Conservation (phyloP, 2,888 invertebrate species). For the Tipula lateralis region DNA sequence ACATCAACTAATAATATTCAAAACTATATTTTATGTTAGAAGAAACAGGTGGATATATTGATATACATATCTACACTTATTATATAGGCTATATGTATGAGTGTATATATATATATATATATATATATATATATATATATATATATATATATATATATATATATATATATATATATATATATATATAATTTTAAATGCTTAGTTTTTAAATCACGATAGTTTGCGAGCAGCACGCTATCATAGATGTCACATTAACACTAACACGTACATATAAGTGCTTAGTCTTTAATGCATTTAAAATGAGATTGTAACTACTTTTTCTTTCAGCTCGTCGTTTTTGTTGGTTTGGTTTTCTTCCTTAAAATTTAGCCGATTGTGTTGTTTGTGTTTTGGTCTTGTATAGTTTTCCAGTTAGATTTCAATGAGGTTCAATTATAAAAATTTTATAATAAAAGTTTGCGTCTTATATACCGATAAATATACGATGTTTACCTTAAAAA, state of each 20-base stretch:
- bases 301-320: slow-evolving; percentile 27
- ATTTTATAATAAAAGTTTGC: neutral
- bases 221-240: slow-evolving; percentile 27
- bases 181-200: slow-evolving; percentile 16
- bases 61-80: slow-evolving; percentile 7
- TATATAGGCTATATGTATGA: neutral
- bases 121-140: neutral
- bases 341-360: slow-evolving; percentile 1
- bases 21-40: slow-evolving; percentile 11
- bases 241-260: slow-evolving; percentile 29
- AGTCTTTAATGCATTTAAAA: slow-evolving; percentile 28
- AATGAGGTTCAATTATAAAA: slow-evolving; percentile 24
- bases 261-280: slow-evolving; percentile 29
- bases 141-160: neutral
- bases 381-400: neutral
- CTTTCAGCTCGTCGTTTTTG: neutral
- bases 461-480: neutral
- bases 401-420: neutral
- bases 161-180: neutral
- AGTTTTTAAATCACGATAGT: slow-evolving; percentile 29
- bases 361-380: neutral
- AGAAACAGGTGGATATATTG: slow-evolving; percentile 9
- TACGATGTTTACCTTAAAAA: neutral
- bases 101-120: neutral
- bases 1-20: slow-evolving; percentile 6